Percentiles rank a stretch among this genome's conserved stretches.
Evolutionary conservation across 2,113 vertebrate species (phyloP).

Genomic region (Nematolebias whitei): DNA sequence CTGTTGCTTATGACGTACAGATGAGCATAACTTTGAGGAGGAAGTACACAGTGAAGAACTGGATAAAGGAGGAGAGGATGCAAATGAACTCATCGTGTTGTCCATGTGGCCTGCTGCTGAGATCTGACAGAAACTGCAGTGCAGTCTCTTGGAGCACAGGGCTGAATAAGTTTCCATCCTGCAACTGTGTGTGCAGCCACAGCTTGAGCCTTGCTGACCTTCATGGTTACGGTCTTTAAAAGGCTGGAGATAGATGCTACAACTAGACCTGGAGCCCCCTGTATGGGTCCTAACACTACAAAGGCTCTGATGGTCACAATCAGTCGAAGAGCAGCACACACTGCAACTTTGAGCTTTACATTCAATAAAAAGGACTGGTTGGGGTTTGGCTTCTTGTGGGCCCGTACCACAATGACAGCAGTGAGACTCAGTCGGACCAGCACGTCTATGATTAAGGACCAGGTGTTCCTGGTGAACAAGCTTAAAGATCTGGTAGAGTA

Average conservation of each 20-base stretch:
- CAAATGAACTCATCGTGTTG: slow-evolving; percentile 70
- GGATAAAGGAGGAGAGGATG: slow-evolving; percentile 31
- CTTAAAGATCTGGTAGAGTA: slow-evolving; percentile 70
- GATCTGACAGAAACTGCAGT: slow-evolving; percentile 83
- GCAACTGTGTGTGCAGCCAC: slow-evolving; percentile 81
- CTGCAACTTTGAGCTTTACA: slow-evolving; percentile 33
- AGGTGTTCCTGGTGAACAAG: slow-evolving; percentile 58
- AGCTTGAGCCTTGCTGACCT: slow-evolving; percentile 49
- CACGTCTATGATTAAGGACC: slow-evolving; percentile 25
- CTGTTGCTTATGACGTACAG: slow-evolving; percentile 75
- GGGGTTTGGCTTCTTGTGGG: slow-evolving; percentile 23
- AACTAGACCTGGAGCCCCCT: slow-evolving; percentile 36
- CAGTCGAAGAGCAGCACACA: slow-evolving; percentile 17
- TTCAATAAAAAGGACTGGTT: slow-evolving; percentile 33
- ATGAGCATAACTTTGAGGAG: slow-evolving; percentile 38
- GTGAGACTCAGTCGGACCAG: slow-evolving; percentile 31
- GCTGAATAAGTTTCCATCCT: slow-evolving; percentile 73
- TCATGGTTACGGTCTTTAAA: slow-evolving; percentile 74
- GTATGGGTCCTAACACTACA: slow-evolving; percentile 27
- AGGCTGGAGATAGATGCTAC: slow-evolving; percentile 46
- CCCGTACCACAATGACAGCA: slow-evolving; percentile 50
- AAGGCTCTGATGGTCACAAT: slow-evolving; percentile 41
- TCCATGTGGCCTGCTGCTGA: slow-evolving; percentile 77
- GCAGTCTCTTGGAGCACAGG: slow-evolving; percentile 83
- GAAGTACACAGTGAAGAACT: slow-evolving; percentile 31